Evolutionary conservation across 2,888 invertebrate species (phyloP), one percentile per base, ranked within the genome.

Genomic region (Dasysyrphus tricinctus): DNA sequence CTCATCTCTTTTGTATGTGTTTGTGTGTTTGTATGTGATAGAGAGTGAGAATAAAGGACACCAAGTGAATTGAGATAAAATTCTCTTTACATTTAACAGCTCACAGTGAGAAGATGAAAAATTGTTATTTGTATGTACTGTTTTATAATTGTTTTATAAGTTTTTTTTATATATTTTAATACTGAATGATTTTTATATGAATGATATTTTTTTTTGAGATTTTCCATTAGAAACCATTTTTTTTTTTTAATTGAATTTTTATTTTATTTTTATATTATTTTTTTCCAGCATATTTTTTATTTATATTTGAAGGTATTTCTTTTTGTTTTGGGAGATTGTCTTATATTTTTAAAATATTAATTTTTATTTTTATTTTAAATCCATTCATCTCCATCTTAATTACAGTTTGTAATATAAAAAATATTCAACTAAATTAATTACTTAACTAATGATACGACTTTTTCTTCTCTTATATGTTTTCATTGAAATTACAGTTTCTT

Each of bases 401-500:
- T 16, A 29, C 42, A 12, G 39, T 56, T n/a, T 24, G 24, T 24
- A 54, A 72, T 79, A 78, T 79, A 86, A 80, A 84, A 83, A 87
- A 84, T 84, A 84, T 88, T 73, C 44, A 78, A 73, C 80, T 80
- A 77, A 83, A 49, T 70, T 74, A 19, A 76, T 74, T 70, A 69
- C 44, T 76, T 47, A 73, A 69, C 70, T 84, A 57, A 80, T 76
- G 69, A 83, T 87, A 80, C 69, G 65, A 32, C 57, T 73, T 56
- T n/a, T 73, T 73, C 65, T 59, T 57, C 29, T 61, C 44, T 61
- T 74, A 57, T 74, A 57, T 49, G 32, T 44, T 54, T 59, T 75
- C 90, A 90, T 91, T 92, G 92, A 92, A 92, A 92, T 92, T 92
- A 92, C 92, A 92, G 92, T 92, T 92, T 92, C 92, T 92, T 90